Conservation (phyloP, 2,797 vertebrate species). For the Ceryle rudis region DNA sequence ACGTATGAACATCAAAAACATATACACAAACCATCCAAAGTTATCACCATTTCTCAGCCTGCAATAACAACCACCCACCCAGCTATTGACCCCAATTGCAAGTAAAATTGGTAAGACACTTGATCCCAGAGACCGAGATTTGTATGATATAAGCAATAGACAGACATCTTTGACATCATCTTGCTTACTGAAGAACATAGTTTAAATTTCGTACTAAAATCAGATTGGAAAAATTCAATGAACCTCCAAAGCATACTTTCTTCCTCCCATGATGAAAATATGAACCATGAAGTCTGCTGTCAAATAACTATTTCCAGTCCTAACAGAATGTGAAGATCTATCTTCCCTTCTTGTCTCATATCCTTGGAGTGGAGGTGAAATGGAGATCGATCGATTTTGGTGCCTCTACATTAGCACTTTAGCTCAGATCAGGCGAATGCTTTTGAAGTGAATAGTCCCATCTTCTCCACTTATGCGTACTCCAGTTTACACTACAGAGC, state of each 20-base stretch:
- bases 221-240: neutral
- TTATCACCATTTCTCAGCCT: neutral
- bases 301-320: neutral
- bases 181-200: neutral
- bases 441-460: neutral
- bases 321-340: neutral
- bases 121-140: neutral
- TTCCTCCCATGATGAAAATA: neutral
- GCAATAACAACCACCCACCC: neutral
- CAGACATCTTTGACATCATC: neutral
- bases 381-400: neutral
- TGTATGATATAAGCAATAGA: neutral
- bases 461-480: fast-evolving
- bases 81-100: neutral
- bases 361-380: neutral
- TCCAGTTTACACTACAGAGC: neutral
- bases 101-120: neutral
- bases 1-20: neutral
- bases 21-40: neutral
- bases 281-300: neutral
- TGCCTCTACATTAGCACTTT: neutral
- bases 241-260: neutral
- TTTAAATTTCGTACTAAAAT: neutral
- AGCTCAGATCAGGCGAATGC: neutral
- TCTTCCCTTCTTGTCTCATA: neutral